Base-by-base conservation (phyloP, 2,113 vertebrate genomes). In the Cheilinus undulatus region DNA sequence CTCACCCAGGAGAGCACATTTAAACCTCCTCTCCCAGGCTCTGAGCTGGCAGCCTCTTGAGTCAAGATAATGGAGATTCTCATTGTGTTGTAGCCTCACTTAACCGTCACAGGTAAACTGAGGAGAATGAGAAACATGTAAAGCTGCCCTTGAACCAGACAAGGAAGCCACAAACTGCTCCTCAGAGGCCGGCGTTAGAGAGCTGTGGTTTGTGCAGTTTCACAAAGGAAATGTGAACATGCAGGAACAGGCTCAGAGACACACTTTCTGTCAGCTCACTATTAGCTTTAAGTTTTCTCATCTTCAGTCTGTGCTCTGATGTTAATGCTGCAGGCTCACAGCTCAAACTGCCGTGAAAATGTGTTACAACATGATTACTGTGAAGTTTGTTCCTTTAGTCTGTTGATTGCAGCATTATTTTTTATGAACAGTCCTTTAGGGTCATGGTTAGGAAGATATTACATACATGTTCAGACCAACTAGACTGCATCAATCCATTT, bases 181-280 rank as follows among this genome's bases (percentile, higher is more conserved):
- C 65, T 63, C 22, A 2, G 52, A 77, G 34, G 45, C 45, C 38
- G 12, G 28, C 22, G 1, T 46, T n/a, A 48, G 20, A 72, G 7
- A 22, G 7, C 45, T 58, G 60, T 43, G 58, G 48, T 78, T 36
- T 58, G 45, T 61, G 32, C 53, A 64, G 63, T 74, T 76, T 76
- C 38, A 51, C 2, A 78, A 34, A 78, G 57, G 66, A 73, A 81
- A 42, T 27, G 54, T 62, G 34, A 56, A 72, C 43, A 32, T 19
- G 34, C 19, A 60, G 50, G 42, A 23, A 3, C 53, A 27, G 6
- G 46, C 9, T 51, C 20, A 70, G 13, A 75, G 53, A 40, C 36
- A 5, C n/a, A 22, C 2, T 17, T 17, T 19, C 28, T 19, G 2
- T 56, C 60, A 54, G 50, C 20, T 68, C 27, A 46, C 42, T 56